A percentile compares a stretch with the other conserved stretches of the same genome.
Evolutionary conservation across 2,888 invertebrate species (phyloP).

Genomic region (Coronaproctus castanopsis): DNA sequence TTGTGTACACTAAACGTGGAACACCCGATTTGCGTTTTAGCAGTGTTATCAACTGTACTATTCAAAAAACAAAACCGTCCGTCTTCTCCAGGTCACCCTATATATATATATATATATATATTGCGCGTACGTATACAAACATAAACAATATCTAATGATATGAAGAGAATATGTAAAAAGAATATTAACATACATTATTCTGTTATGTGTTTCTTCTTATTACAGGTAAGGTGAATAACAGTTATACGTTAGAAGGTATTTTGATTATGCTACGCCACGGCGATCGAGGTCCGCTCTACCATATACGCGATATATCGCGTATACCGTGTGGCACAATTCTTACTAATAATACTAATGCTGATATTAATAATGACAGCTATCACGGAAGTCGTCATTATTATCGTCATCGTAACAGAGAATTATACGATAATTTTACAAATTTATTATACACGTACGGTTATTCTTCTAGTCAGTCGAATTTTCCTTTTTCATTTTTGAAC

Average conservation of each 20-base stretch:
- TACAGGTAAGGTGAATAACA: constrained; percentile 32
- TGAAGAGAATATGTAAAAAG: no score
- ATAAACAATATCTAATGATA: no score
- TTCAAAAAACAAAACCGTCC: no score
- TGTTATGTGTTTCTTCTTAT: no score
- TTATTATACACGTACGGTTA: constrained; percentile 4
- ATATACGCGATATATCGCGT: constrained; percentile 53
- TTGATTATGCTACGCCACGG: constrained; percentile 67
- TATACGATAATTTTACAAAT: neutral
- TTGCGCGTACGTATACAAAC: no score
- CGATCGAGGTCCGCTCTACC: constrained; percentile 68
- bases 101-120: no score
- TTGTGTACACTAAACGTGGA: no score
- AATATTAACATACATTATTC: no score
- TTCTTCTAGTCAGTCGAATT: constrained; percentile 24
- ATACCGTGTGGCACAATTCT: constrained; percentile 45
- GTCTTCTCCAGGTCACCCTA: no score
- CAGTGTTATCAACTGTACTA: no score
- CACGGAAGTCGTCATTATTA: constrained; percentile 4
- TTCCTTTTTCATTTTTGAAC: constrained; percentile 32
- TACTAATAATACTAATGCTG: neutral
- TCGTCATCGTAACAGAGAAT: neutral
- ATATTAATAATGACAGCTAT: constrained; percentile 5
- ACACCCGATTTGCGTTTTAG: no score
- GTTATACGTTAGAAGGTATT: constrained; percentile 46